phyloP scores from a whole-genome alignment of 2,113 vertebrate species.

The Craseonycteris thonglongyai region DNA sequence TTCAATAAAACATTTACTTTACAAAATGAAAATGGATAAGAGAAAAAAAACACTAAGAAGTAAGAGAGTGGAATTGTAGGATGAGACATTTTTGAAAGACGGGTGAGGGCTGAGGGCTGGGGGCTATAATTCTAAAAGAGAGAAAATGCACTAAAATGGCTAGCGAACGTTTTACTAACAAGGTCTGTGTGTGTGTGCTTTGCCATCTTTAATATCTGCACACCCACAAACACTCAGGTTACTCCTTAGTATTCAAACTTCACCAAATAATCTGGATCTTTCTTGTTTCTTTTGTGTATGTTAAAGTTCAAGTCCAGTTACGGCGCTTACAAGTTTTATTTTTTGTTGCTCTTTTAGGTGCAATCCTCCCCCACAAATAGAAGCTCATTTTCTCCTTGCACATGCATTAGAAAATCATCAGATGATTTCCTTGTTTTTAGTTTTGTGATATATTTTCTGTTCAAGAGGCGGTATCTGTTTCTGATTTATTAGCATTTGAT shows the following conservation, averaged over 20 bases:
- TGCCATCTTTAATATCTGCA: background rate
- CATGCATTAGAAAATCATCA: constrained; percentile 74
- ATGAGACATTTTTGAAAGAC: background rate
- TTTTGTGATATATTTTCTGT: constrained; percentile 80
- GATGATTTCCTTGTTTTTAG: constrained; percentile 82
- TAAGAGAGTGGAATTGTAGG: background rate
- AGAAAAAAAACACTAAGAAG: background rate
- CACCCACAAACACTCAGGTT: background rate
- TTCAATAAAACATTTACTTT: background rate
- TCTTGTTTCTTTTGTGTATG: background rate
- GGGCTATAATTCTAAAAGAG: background rate
- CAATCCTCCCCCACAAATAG: background rate
- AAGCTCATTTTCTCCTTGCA: constrained; percentile 56
- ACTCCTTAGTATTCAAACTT: background rate
- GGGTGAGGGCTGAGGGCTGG: background rate
- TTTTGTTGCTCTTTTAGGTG: constrained; percentile 55
- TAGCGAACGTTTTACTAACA: background rate
- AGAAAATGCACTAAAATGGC: background rate
- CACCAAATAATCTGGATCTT: background rate
- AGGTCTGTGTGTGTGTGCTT: background rate
- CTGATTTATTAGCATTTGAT: constrained; percentile 96
- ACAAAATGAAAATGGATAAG: constrained; percentile 6
- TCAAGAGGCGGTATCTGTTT: constrained; percentile 88
- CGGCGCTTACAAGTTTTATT: background rate
- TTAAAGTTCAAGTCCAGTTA: background rate